phyloP scores from a whole-genome alignment of 2,797 vertebrate genomes.

The Premnoplex brunnescens region DNA sequence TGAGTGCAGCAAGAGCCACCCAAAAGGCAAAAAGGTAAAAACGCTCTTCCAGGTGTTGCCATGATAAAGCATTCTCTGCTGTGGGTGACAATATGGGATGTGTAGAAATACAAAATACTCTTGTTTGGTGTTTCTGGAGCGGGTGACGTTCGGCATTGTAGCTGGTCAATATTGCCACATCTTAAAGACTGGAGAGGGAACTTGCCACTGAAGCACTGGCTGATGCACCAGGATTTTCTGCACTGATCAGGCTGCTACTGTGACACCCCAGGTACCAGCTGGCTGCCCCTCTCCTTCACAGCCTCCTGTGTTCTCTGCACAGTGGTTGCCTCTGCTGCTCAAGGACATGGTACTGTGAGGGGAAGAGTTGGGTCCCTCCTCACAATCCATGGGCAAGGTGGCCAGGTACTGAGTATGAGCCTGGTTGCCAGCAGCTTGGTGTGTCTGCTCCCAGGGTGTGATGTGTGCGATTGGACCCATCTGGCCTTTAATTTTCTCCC shows the following conservation, averaged over 20 bases:
- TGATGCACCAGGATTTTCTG: background rate
- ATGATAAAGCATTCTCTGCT: background rate
- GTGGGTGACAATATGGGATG: background rate
- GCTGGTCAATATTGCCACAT: background rate
- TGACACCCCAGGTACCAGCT: background rate
- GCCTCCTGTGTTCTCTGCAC: background rate
- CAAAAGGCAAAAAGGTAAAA: background rate
- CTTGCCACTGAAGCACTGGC: background rate
- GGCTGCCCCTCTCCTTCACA: background rate
- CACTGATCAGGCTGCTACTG: background rate
- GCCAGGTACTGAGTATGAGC: background rate
- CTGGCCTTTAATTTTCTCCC: background rate
- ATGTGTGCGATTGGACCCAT: background rate
- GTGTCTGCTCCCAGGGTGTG: background rate
- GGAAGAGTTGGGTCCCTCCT: background rate
- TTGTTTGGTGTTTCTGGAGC: background rate
- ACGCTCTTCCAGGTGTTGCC: background rate
- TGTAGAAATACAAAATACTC: background rate
- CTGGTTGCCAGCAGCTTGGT: background rate
- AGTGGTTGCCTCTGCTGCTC: background rate
- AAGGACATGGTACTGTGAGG: background rate
- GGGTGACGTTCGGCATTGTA: background rate
- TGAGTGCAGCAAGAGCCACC: background rate
- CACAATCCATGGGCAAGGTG: background rate
- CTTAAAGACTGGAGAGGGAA: background rate